phyloP scores from a whole-genome alignment of 2,113 vertebrate species.

The Grus americana region DNA sequence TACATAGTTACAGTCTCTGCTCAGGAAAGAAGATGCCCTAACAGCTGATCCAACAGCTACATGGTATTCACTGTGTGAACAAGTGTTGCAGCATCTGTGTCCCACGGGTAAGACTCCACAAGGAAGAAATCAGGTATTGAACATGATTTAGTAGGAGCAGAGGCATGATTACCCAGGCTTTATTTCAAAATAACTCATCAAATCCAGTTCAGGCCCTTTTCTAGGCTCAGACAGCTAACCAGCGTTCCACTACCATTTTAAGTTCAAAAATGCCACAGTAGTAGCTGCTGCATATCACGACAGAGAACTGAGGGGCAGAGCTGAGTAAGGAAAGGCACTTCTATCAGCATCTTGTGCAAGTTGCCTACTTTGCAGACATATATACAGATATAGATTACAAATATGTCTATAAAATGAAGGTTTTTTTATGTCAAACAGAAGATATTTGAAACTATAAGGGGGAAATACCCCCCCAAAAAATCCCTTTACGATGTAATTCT shows the following conservation, averaged over 20 bases:
- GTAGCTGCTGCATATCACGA: background rate
- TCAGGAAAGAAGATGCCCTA: background rate
- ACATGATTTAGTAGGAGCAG: background rate
- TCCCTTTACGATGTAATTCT: background rate
- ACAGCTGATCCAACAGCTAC: background rate
- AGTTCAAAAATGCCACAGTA: background rate
- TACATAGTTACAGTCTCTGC: background rate
- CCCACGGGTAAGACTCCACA: background rate
- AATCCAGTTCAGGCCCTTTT: background rate
- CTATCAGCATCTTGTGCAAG: background rate
- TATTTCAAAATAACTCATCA: background rate
- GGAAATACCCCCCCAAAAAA: background rate
- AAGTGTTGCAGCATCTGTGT: background rate
- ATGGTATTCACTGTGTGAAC: background rate
- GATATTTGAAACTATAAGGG: background rate
- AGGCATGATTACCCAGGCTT: background rate
- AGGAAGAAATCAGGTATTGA: rapidly evolving
- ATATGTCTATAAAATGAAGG: background rate
- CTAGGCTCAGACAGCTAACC: background rate
- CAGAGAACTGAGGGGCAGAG: background rate
- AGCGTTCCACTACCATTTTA: rapidly evolving
- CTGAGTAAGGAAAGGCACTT: background rate
- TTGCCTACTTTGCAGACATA: background rate
- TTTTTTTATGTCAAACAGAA: background rate
- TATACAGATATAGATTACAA: background rate